Evolutionary conservation across 2,797 vertebrate species (phyloP).

Genomic region (Ambastaia sidthimunki): DNA sequence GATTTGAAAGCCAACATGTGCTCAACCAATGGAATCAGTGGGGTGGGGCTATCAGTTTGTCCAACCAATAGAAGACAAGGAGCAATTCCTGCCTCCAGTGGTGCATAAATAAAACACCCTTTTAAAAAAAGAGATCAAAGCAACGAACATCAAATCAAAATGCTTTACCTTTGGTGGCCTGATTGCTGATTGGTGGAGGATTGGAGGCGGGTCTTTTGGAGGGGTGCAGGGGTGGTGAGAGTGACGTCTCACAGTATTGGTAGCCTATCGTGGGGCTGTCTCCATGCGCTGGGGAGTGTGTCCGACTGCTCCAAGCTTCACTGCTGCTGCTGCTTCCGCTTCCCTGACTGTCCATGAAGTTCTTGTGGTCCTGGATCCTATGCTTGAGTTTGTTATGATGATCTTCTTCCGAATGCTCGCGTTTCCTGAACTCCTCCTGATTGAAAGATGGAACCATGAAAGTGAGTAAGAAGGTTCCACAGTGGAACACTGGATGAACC

Average conservation of each 20-base stretch:
- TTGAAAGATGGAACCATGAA: neutral
- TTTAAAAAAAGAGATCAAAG: neutral
- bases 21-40: neutral
- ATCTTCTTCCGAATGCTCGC: constrained; percentile 35
- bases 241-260: constrained; percentile 86
- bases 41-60: neutral
- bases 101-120: neutral
- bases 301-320: constrained; percentile 81
- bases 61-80: neutral
- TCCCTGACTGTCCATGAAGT: constrained; percentile 83
- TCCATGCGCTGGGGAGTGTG: constrained; percentile 74
- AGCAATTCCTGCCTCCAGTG: neutral
- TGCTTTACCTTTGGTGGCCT: constrained; percentile 95
- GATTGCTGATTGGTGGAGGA: constrained; percentile 97
- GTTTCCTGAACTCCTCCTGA: constrained; percentile 44
- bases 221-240: constrained; percentile 91
- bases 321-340: constrained; percentile 80
- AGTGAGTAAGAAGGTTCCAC: neutral
- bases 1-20: neutral
- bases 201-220: constrained; percentile 93
- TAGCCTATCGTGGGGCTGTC: constrained; percentile 82
- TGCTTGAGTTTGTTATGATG: constrained; percentile 11
- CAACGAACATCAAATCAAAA: neutral
- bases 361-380: constrained; percentile 81
- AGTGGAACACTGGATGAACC: neutral